phyloP scores from a whole-genome alignment of 2,888 invertebrate species.

The Biston stratarius region DNA sequence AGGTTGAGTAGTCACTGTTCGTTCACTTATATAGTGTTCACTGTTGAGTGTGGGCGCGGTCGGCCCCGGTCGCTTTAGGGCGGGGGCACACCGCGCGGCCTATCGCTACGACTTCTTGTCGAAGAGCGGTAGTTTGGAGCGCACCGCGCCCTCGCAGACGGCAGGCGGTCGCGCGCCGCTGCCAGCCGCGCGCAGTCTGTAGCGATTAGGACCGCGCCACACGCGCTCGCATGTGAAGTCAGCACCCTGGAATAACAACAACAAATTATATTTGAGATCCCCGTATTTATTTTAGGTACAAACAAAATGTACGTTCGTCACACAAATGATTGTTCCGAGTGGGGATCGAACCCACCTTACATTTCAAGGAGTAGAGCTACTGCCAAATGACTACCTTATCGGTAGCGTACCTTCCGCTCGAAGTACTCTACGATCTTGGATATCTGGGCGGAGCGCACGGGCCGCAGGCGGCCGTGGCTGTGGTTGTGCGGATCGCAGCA shows the following conservation, averaged over 20 bases:
- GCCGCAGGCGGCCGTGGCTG: slow-evolving; percentile 85
- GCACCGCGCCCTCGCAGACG: slow-evolving; percentile 95
- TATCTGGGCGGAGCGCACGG: slow-evolving; percentile 89
- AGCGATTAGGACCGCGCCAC: slow-evolving; percentile 36
- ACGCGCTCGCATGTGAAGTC: slow-evolving; percentile 65
- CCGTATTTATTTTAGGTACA: too few relatives aligned
- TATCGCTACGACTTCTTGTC: slow-evolving; percentile 86
- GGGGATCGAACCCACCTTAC: too few relatives aligned
- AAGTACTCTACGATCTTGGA: slow-evolving; percentile 96
- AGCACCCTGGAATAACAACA: slow-evolving; percentile 69
- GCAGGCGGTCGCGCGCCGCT: slow-evolving; percentile 87
- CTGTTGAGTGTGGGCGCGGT: not conserved
- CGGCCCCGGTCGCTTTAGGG: not conserved
- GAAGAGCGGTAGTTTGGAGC: slow-evolving; percentile 94
- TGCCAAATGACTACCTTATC: too few relatives aligned
- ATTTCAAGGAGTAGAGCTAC: too few relatives aligned
- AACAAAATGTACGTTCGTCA: not conserved
- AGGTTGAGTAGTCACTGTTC: not conserved
- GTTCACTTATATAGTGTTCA: slow-evolving; percentile 14
- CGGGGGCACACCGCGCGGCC: slow-evolving; percentile 9
- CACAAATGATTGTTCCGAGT: too few relatives aligned
- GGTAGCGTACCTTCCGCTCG: slow-evolving; percentile 87
- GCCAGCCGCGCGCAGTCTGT: slow-evolving; percentile 47
- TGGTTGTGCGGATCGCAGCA: slow-evolving; percentile 83
- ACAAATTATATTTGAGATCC: not conserved